Conservation (phyloP, 2,113 vertebrate species). For the Scopus umbretta region DNA sequence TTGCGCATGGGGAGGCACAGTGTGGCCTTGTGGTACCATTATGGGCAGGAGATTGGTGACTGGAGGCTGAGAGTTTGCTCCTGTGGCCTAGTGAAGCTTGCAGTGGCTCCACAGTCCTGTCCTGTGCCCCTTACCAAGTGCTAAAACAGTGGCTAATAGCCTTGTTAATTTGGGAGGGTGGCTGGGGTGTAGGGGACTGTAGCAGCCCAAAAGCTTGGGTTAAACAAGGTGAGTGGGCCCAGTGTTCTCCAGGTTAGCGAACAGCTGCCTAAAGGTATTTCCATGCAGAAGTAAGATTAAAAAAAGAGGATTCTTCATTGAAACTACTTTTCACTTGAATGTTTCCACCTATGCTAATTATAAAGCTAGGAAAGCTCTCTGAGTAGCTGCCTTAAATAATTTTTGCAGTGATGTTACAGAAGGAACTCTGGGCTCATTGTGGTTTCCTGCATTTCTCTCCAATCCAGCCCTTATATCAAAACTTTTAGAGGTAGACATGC, state of each 20-base stretch:
- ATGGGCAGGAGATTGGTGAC: no score
- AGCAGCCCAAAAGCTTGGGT: no score
- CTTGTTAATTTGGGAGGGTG: accelerated
- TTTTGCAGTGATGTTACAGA: background rate
- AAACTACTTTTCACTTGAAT: background rate
- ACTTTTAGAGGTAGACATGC: accelerated
- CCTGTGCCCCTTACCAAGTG: accelerated
- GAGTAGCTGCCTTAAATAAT: background rate
- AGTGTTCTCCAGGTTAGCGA: accelerated
- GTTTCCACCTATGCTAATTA: background rate
- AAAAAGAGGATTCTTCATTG: background rate
- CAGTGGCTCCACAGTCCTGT: accelerated
- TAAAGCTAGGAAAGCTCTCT: accelerated
- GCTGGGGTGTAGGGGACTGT: accelerated
- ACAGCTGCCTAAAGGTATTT: no score
- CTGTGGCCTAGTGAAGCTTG: accelerated
- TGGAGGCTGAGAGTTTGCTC: no score
- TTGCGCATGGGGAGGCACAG: background rate
- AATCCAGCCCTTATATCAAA: background rate
- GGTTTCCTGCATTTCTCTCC: background rate
- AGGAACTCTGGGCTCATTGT: accelerated
- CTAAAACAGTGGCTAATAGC: accelerated
- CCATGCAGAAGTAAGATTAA: background rate
- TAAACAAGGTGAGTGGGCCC: accelerated
- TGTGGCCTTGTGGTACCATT: accelerated